Evolutionary conservation across 2,797 vertebrate species (phyloP), one percentile per base, ranked within the genome.

Genomic region (Galagoides demidoff): DNA sequence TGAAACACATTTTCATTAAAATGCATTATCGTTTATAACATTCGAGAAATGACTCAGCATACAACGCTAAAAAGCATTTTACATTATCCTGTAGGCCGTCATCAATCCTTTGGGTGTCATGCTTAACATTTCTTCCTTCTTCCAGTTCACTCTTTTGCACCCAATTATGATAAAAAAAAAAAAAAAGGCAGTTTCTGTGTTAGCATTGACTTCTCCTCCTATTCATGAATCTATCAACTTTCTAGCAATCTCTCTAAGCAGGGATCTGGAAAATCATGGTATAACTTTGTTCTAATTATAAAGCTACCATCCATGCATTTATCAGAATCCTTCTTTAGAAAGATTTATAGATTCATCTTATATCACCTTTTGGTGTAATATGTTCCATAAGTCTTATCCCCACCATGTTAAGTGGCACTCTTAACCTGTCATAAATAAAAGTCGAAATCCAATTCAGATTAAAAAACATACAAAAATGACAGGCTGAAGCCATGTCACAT

Each of bases 1-100:
- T 93, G 61, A 94, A 79, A 89, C 37, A 90, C 34, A 77, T 91
- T 81, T 96, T 92, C 70, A 86, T 90, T 95, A 87, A 87, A 94
- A 95, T 78, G 8, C 19, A 37, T 94, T 93, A 43, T 77, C 61
- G 34, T 37, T 95, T 83, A 43, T 64, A 95, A 71, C 25, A 63
- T 81, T 92, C 45, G 90, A 90, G 57, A 96, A 97, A 71, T 92
- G 43, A 92, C 39, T 97, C 45, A 79, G 34, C 74, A 92, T 89
- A 90, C 92, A 95, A 86, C 85, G 20, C 25, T 90, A 95, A 85
- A 92, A 71, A 78, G 4, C 52, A 95, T 90, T 92, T 73, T 89
- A 89, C 31, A n/a, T 93, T 86, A 76, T 77, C 31, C 17, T 85
- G 1, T 83, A 78, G 57, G 64, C 34, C 14, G 37, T 74, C 92